These are phyloP conservation scores for Hemaris fuciformis DNA, from an alignment of 2,888 invertebrate species.

Conservation along the genomic window DNA sequence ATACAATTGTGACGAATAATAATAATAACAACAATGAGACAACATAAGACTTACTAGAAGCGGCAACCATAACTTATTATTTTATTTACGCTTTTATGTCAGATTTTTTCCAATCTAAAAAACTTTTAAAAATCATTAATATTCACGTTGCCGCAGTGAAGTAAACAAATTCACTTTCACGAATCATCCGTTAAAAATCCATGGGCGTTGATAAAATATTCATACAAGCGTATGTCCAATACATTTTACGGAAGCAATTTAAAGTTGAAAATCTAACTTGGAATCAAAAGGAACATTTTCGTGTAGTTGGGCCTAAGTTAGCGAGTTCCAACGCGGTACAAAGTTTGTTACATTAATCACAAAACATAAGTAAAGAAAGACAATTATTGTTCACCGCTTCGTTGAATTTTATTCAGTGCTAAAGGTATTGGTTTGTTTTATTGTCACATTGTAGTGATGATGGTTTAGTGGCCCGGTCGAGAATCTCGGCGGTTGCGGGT, in stretches of 20 bases:
- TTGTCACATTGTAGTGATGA: no score
- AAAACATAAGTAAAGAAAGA: not conserved
- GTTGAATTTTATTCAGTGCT: not conserved
- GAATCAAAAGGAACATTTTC: not conserved
- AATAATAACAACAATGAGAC: no score
- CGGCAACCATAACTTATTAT: no score
- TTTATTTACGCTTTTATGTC: no score
- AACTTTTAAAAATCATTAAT: not conserved
- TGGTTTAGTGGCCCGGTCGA: no score
- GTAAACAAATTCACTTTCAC: not conserved
- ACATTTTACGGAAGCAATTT: not conserved
- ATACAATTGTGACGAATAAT: no score
- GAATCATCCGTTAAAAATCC: not conserved
- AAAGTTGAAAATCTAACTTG: not conserved
- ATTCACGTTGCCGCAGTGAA: not conserved
- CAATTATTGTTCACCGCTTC: not conserved
- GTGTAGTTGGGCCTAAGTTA: not conserved
- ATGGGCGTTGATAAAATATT: constrained; percentile 1
- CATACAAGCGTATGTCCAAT: not conserved
- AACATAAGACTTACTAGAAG: no score
- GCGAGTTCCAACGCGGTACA: not conserved
- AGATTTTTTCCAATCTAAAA: not conserved
- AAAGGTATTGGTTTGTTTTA: not conserved
- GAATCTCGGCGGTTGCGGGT: no score
- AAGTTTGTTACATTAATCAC: constrained; percentile 1